phyloP scores from a whole-genome alignment of 2,888 invertebrate genomes.

The Hirtodrosophila duncani region DNA sequence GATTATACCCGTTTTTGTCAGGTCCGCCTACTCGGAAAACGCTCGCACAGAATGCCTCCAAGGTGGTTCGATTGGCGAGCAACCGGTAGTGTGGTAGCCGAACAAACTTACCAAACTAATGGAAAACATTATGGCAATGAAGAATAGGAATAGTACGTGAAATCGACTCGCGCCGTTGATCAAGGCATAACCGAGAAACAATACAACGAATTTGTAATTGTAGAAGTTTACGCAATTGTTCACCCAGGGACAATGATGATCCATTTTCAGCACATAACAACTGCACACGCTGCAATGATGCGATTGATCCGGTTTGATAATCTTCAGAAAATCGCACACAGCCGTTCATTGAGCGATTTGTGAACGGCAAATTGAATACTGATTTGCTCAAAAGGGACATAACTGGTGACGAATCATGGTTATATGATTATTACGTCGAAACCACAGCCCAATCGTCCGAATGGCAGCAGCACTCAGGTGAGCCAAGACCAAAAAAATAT shows the following conservation, averaged over 20 bases:
- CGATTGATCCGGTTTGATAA: conserved; percentile 96
- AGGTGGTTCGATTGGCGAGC: conserved; percentile 93
- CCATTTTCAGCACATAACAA: conserved; percentile 97
- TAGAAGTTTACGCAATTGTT: conserved; percentile 98
- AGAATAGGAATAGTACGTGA: conserved; percentile 97
- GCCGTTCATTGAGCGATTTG: conserved; percentile 82
- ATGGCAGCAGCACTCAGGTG: too few relatives aligned
- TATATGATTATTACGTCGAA: too few relatives aligned
- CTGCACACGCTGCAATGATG: conserved; percentile 99
- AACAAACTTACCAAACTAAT: conserved; percentile 96
- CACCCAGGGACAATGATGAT: conserved; percentile 98
- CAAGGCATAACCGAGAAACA: conserved; percentile 96
- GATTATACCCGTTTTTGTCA: conserved; percentile 97
- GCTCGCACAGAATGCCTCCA: conserved; percentile 97
- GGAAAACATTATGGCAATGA: conserved; percentile 98
- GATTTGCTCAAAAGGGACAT: too few relatives aligned
- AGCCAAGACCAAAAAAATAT: too few relatives aligned
- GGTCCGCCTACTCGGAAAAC: conserved; percentile 91
- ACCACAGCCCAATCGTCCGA: too few relatives aligned
- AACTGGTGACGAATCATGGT: too few relatives aligned
- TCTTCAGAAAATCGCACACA: conserved; percentile 94
- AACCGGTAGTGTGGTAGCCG: conserved; percentile 97
- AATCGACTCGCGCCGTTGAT: conserved; percentile 89
- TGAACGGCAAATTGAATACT: too few relatives aligned
- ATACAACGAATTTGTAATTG: conserved; percentile 99